Conservation (phyloP, 1,140 invertebrate species). For the Hyposmocoma kahamanoa region DNA sequence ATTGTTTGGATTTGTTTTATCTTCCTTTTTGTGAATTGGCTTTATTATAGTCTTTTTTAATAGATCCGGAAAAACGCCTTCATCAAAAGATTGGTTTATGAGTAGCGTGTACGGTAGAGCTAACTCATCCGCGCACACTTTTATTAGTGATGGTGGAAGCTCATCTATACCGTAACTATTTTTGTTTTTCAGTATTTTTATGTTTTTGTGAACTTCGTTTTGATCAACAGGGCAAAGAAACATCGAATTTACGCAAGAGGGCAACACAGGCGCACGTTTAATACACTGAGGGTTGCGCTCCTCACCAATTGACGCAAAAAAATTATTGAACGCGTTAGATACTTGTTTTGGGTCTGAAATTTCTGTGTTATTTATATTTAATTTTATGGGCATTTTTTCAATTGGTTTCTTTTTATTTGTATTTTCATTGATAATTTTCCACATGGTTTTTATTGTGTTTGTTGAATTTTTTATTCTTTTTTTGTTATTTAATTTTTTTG, state of each 20-base stretch:
- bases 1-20: too few species aligned
- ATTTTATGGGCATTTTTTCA: not conserved
- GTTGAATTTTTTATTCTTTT: not conserved
- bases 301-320: not conserved
- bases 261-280: not conserved
- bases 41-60: too few species aligned
- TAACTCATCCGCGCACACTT: not conserved
- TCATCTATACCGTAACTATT: not conserved
- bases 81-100: not conserved
- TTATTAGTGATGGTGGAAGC: not conserved
- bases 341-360: not conserved
- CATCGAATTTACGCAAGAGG: not conserved
- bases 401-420: not conserved
- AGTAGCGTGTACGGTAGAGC: not conserved
- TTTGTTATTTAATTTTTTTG: not conserved
- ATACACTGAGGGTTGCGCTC: not conserved
- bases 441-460: slow-evolving; percentile 1
- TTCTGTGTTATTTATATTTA: not conserved
- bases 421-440: not conserved
- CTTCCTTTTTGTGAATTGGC: too few species aligned
- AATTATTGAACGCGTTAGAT: not conserved
- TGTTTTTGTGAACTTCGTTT: not conserved
- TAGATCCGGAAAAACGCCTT: too few species aligned
- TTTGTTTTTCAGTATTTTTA: slow-evolving; percentile 2
- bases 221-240: not conserved